Conservation (phyloP, 2,797 vertebrate genomes). For the Melanotaenia pygmaea region DNA sequence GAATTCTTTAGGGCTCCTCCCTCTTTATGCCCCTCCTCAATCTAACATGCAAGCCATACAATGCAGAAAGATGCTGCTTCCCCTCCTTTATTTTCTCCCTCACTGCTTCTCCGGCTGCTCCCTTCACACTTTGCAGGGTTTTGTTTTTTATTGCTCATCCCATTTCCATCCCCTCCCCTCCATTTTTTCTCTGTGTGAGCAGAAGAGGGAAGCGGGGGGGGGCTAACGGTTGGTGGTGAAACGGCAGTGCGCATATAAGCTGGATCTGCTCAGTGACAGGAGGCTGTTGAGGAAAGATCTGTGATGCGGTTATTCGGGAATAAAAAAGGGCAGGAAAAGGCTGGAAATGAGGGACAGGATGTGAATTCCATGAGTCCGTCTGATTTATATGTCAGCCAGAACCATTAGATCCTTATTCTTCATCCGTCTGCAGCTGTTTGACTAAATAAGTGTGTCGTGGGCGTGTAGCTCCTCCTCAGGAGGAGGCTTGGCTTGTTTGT, state of each 20-base stretch:
- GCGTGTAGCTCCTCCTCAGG: slow-evolving; percentile 70
- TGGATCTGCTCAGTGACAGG: slow-evolving; percentile 54
- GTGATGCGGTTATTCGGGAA: slow-evolving; percentile 29
- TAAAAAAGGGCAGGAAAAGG: slow-evolving; percentile 20
- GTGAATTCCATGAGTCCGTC: slow-evolving; percentile 10
- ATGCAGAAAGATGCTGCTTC: slow-evolving; percentile 63
- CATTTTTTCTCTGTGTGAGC: slow-evolving; percentile 43
- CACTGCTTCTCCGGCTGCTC: slow-evolving; percentile 30
- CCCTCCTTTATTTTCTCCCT: slow-evolving; percentile 26
- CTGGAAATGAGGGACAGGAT: neutral
- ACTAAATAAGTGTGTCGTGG: slow-evolving; percentile 28
- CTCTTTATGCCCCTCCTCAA: slow-evolving; percentile 72
- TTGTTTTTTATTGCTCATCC: slow-evolving; percentile 76
- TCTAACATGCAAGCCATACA: slow-evolving; percentile 67
- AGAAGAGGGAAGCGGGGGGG: slow-evolving; percentile 41
- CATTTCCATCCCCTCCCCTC: slow-evolving; percentile 58
- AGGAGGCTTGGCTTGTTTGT: slow-evolving; percentile 81
- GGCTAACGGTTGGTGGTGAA: slow-evolving; percentile 65
- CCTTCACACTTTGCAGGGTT: slow-evolving; percentile 69
- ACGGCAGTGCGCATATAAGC: slow-evolving; percentile 49
- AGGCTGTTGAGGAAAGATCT: slow-evolving; percentile 39
- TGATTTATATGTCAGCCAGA: slow-evolving; percentile 45
- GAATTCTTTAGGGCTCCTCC: slow-evolving; percentile 57
- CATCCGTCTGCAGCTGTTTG: slow-evolving; percentile 49
- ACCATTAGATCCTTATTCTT: slow-evolving; percentile 45